Base-by-base conservation (phyloP, 2,113 vertebrate species). In the Brachypteracias leptosomus region DNA sequence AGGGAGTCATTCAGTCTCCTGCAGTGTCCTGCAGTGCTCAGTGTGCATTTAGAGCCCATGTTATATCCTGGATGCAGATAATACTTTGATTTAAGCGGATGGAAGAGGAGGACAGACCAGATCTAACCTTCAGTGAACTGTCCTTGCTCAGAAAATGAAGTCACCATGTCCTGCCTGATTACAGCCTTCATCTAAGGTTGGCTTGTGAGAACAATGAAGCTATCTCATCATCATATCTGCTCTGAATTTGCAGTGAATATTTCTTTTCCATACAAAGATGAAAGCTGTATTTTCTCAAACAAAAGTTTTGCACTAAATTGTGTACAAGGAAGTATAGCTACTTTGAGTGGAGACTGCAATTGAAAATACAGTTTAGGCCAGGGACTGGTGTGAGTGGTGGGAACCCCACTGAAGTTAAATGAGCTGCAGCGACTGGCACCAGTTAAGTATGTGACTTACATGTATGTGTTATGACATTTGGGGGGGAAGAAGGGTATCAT, bases 401-500 rank as follows among this genome's bases (percentile, higher is more conserved):
- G 11, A 89, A 17, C 13, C 33, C 7, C 7, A 8, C 33, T 29
- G 28, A 58, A 52, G 52, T 17, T 29, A 51, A 51, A 36, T 1
- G 52, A 54, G 22, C 31, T 16, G n/a, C 25, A 61, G 58, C 6
- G 12, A 7, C 35, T 13, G 31, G 61, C 31, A 52, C 15, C 20
- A 16, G 28, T n/a, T 6, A 2, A 42, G 59, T 26, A 9, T 42
- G 52, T 59, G n/a, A 33, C 42, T 55, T 35, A 15, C 10, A 10
- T 5, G 3, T 16, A 9, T 11, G 6, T 14, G 38, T 20, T 33
- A 12, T 11, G 11, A 47, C n/a, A 35, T 5, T 6, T 12, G 8
- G 12, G 6, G 46, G 20, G 28, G 21, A 2, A 18, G 36, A 38
- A 28, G 4, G 16, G 5, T 38, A 5, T 13, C 2, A 1, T 6